Conservation (phyloP, 2,888 invertebrate genomes). For the Eupeodes luniger region DNA sequence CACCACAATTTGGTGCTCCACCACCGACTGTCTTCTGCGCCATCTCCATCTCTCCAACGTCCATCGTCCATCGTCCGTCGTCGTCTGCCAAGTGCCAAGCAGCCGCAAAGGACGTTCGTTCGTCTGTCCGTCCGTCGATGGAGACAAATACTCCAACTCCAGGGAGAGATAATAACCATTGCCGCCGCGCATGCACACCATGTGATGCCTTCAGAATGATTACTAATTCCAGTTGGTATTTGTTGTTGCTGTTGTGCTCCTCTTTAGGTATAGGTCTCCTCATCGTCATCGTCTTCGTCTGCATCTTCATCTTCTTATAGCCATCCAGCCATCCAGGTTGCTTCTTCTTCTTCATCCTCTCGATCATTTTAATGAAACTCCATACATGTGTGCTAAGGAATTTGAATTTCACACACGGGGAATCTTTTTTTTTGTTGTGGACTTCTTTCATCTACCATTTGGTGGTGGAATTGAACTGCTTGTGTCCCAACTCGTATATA, state of each 20-base stretch:
- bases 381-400: constrained; percentile 80
- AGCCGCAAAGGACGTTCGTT: constrained; percentile 71
- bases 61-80: not conserved
- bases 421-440: constrained; percentile 36
- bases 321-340: constrained; percentile 5
- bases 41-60: constrained; percentile 4
- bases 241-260: constrained; percentile 55
- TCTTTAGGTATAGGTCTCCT: constrained; percentile 51
- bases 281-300: constrained; percentile 37
- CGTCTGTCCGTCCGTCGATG: constrained; percentile 63
- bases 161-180: constrained; percentile 76
- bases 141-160: constrained; percentile 76
- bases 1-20: constrained; percentile 29
- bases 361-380: constrained; percentile 75
- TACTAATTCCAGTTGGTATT: constrained; percentile 75
- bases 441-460: constrained; percentile 45
- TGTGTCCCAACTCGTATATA: constrained; percentile 15
- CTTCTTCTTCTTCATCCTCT: constrained; percentile 37
- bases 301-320: constrained; percentile 54
- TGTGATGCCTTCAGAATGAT: constrained; percentile 75
- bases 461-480: constrained; percentile 71
- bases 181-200: constrained; percentile 76
- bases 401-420: constrained; percentile 80
- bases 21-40: constrained; percentile 2
- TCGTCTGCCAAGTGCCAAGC: constrained; percentile 58